phyloP scores from a whole-genome alignment of 2,888 invertebrate genomes.

The Rutpela maculata region DNA sequence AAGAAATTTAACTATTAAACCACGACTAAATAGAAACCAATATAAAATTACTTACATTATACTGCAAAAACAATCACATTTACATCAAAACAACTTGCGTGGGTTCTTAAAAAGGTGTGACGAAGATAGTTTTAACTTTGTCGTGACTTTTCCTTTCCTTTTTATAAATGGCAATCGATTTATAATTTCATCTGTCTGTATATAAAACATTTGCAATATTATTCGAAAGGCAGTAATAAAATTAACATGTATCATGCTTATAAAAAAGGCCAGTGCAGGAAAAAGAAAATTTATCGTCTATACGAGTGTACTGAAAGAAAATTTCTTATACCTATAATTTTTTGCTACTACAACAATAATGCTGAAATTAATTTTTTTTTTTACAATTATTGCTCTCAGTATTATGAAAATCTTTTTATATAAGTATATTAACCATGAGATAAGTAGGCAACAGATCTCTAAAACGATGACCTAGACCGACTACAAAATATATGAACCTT shows the following conservation, averaged over 20 bases:
- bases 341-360: no score
- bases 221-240: no score
- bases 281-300: no score
- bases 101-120: conserved; percentile 2
- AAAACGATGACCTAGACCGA: neutral
- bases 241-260: no score
- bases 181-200: neutral
- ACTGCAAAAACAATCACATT: neutral
- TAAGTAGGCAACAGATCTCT: neutral
- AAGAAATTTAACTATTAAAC: neutral
- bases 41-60: neutral
- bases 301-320: no score
- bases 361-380: no score
- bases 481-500: conserved; percentile 7
- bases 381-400: no score
- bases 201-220: no score
- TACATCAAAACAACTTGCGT: neutral
- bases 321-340: no score
- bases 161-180: neutral
- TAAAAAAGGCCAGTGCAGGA: no score
- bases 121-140: neutral
- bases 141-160: conserved; percentile 2
- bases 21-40: conserved; percentile 1
- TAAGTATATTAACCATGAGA: neutral
- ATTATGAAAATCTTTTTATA: no score